phyloP scores from a whole-genome alignment of 2,797 vertebrate species.

The Oreochromis grahami region DNA sequence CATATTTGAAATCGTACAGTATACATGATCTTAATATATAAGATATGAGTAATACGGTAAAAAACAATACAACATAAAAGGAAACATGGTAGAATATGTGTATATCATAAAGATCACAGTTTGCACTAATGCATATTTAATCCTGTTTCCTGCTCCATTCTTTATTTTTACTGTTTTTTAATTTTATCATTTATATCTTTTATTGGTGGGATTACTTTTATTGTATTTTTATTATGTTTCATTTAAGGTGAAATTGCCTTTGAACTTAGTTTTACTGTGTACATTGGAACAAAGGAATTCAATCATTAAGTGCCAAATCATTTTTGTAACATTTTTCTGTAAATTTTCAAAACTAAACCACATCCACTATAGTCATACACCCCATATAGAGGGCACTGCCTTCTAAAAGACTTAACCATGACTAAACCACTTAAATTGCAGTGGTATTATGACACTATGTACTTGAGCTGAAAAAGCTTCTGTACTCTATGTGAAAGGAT shows the following conservation, averaged over 20 bases:
- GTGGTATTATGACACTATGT: background rate
- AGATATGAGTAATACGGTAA: background rate
- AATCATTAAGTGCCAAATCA: background rate
- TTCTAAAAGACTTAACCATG: background rate
- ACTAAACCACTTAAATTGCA: background rate
- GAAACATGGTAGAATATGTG: background rate
- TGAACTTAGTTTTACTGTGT: background rate
- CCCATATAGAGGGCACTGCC: background rate
- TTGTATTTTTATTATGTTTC: background rate
- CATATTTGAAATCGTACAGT: background rate
- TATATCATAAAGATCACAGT: background rate
- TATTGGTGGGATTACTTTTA: background rate
- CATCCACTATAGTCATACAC: background rate
- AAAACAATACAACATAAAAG: background rate
- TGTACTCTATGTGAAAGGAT: background rate
- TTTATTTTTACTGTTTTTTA: background rate
- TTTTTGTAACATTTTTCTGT: background rate
- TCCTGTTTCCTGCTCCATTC: background rate
- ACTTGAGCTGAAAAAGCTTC: conserved; percentile 4
- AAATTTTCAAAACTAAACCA: background rate
- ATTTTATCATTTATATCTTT: background rate
- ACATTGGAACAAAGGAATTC: background rate
- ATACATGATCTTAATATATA: background rate
- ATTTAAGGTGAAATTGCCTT: background rate
- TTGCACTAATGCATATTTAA: background rate